Base-by-base conservation (phyloP, 2,888 invertebrate genomes). In the Leptinotarsa juncta region DNA sequence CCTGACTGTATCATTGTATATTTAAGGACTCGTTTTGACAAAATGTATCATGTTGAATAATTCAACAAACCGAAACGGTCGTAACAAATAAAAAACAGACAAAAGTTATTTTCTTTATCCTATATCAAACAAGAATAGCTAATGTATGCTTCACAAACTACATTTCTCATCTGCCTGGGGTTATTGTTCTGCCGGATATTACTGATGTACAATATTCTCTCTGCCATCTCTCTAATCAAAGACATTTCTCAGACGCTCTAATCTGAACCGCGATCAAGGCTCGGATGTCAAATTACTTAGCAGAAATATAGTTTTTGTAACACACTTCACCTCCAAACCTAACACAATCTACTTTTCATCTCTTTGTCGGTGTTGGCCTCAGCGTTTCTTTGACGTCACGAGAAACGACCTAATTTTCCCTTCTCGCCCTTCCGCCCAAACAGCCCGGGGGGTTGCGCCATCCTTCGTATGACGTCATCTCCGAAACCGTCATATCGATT, bases 401-500 rank as follows among this genome's bases (percentile, higher is more conserved):
- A 26, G n/a, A 48, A 65, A 67, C 69, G 73, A 73, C 73, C 73
- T 66, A 73, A 73, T 70, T 70, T 32, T 32, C 32, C 55, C 50
- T 65, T 65, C 66, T 50, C 18, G 32, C 60, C 57, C 53, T 42
- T 23, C 5, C n/a, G 57, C 42, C 42, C 53, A 26, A 60, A 70
- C 62, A 42, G 32, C 62, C 16, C 42, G n/a, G 51, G 57, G 53
- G 16, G 18, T 23, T 42, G 26, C 67, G 20, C 23, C 50, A 51
- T 49, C 74, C 74, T 68, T 15, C 42, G 16, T 65, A 50, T 74
- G 74, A 74, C 74, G 74, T 74, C 74, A 74, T 18, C 68, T 71
- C 68, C 71, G 71, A 67, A 62, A 67, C 67, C 74, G 71, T 71
- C 71, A 74, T 71, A 74, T 74, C 74, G 74, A 74, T 74, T 74